Base-by-base conservation (phyloP, 2,888 invertebrate species). In the Phengaris alcon region DNA sequence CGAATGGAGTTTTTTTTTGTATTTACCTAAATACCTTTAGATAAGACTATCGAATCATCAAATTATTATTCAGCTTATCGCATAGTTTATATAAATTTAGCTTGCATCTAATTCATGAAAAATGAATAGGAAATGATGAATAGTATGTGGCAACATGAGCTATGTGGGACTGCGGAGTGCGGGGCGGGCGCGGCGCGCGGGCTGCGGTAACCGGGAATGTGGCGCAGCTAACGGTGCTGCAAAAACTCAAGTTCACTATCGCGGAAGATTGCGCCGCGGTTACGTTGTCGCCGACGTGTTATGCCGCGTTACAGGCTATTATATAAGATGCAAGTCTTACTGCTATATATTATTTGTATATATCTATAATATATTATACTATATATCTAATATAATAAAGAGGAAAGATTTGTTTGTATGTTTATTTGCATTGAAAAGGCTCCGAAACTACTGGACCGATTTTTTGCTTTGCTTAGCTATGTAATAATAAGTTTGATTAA, bases 181-280 rank as follows among this genome's bases (percentile, higher is more conserved):
- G 64, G 6, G 64, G 64, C n/a, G 12, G 64, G 35, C 12, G 64
- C 2, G 64, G 9, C 12, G 64, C 6, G 87, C 80, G 79, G 82
- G 81, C 78, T 79, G 84, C 83, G 83, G 81, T 85, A 87, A 90
- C 90, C 86, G 88, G 91, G 92, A 91, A 93, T 93, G 91, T 93
- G 90, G 93, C 90, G 82, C 93, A 90, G 83, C 84, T 93, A 93
- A 93, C 92, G 92, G 92, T 91, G 85, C 86, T 81, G 90, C 89
- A 93, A 93, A 92, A 91, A 91, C 88, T 88, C 91, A 93, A 93
- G 93, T 93, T 93, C 93, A 92, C 91, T 93, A 92, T 90, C 92
- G 89, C 87, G 93, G 90, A 91, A 91, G 91, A 92, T 91, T 91
- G 93, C 92, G 87, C 89, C 84, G 82, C 82, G 88, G 90, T 91